Conservation (phyloP, 2,888 invertebrate species). For the Leptinotarsa haldemani region DNA sequence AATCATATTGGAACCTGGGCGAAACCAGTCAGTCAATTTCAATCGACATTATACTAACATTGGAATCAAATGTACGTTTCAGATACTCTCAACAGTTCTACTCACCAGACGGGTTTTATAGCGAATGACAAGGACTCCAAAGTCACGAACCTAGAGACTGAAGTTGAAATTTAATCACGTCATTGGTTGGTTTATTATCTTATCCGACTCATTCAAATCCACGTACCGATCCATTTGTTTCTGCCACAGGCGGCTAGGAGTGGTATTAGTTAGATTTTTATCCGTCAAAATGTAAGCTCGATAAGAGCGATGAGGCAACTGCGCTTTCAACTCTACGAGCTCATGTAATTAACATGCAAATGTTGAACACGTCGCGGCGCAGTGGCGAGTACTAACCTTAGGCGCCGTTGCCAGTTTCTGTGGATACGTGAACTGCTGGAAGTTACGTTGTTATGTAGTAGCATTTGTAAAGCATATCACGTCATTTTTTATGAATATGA, state of each 20-base stretch:
- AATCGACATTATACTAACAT: too few relatives aligned
- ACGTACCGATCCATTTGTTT: constrained; percentile 36
- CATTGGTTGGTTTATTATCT: background rate
- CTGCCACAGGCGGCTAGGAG: constrained; percentile 41
- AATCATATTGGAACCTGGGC: too few relatives aligned
- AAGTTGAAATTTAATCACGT: background rate
- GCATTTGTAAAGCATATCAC: background rate
- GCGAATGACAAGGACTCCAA: background rate
- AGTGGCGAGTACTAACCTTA: constrained; percentile 23
- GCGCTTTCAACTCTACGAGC: constrained; percentile 46
- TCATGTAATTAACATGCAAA: constrained; percentile 59
- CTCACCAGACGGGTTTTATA: background rate
- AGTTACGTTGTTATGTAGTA: background rate
- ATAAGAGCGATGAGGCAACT: constrained; percentile 44
- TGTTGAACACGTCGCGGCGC: constrained; percentile 44
- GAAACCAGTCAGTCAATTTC: too few relatives aligned
- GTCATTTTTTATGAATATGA: background rate
- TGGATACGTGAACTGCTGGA: too few relatives aligned
- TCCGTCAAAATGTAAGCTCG: constrained; percentile 50
- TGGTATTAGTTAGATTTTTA: constrained; percentile 57
- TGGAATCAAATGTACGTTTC: background rate
- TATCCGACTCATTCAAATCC: background rate
- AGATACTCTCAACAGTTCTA: background rate
- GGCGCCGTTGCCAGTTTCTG: constrained; percentile 10
- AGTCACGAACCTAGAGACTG: background rate